Percentiles rank a stretch among this genome's conserved stretches.
Evolutionary conservation across 2,113 vertebrate species (phyloP).

Genomic region (Mesitornis unicolor): DNA sequence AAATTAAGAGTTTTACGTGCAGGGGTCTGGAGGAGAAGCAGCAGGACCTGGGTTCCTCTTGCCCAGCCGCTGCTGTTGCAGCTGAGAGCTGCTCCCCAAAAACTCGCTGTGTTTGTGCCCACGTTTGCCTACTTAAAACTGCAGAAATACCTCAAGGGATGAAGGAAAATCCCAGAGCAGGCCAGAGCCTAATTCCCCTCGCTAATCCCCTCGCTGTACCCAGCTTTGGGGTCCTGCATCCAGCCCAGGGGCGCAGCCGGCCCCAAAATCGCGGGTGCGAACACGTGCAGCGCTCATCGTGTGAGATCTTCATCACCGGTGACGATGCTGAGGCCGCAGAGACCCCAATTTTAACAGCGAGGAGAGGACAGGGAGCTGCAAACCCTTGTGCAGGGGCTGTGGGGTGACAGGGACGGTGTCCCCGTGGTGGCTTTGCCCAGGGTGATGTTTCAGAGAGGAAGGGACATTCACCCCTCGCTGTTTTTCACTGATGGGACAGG

Average conservation of each 20-base stretch:
- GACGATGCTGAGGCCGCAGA: accelerated
- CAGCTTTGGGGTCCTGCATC: background rate
- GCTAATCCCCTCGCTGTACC: background rate
- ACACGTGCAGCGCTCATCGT: background rate
- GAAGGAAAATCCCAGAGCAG: background rate
- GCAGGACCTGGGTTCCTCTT: accelerated
- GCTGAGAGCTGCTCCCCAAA: background rate
- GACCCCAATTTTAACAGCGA: background rate
- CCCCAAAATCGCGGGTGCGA: accelerated
- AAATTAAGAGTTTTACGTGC: background rate
- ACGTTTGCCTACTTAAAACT: background rate
- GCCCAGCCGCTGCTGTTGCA: background rate
- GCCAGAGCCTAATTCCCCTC: background rate
- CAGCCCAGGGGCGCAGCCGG: accelerated
- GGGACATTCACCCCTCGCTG: background rate
- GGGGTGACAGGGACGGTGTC: background rate
- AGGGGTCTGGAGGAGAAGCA: background rate
- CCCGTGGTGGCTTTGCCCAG: background rate
- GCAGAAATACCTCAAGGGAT: constrained; percentile 26
- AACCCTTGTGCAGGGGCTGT: accelerated
- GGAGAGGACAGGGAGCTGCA: background rate
- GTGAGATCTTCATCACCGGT: accelerated
- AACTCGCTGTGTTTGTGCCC: background rate
- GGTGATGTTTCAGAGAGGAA: background rate
- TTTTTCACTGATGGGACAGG: accelerated